Base-by-base conservation (phyloP, 2,888 invertebrate genomes). In the Stenolophus ochropezus region DNA sequence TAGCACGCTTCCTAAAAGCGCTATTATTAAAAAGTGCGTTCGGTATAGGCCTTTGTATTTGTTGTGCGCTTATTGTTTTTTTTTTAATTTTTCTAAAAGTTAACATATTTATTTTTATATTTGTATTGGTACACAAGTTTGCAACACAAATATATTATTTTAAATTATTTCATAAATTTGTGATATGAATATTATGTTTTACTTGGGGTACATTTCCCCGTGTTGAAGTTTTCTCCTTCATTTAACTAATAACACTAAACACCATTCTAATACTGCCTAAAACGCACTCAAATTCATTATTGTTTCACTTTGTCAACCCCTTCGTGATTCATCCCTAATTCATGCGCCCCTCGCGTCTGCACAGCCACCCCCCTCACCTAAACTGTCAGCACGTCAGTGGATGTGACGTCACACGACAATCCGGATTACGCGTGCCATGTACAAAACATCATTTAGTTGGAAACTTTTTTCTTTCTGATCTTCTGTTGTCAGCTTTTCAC, bases 401-500 rank as follows among this genome's bases (percentile, higher is more conserved):
- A 47, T n/a, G 71, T 82, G 81, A 83, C 82, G 82, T 82, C 77
- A 77, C 56, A 58, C 81, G 76, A 81, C 82, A 83, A 83, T 83
- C 81, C 82, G 83, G 83, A 81, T 83, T 83, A 83, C 56, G 58
- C 65, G 42, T 80, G 58, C 65, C 65, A 71, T 78, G 82, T 76
- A 81, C 75, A 75, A 77, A 76, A 76, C 83, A 82, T 83, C 83
- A 83, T 83, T 83, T 83, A 83, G 82, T 82, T 81, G 74, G 80
- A 83, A 83, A 82, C 76, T 77, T 77, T 82, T 81, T 82, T 74
- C 80, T 82, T 83, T 82, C 81, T 82, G 81, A 82, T 83, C 78
- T 77, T 82, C 78, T 69, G 81, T 81, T 74, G 83, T 81, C 81
- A 81, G 82, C 83, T 84, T 83, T 83, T 83, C 84, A 83, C 82